A percentile compares a stretch with the other conserved stretches of the same genome.
Evolutionary conservation across 2,888 invertebrate species (phyloP).

Genomic region (Cabera pusaria): DNA sequence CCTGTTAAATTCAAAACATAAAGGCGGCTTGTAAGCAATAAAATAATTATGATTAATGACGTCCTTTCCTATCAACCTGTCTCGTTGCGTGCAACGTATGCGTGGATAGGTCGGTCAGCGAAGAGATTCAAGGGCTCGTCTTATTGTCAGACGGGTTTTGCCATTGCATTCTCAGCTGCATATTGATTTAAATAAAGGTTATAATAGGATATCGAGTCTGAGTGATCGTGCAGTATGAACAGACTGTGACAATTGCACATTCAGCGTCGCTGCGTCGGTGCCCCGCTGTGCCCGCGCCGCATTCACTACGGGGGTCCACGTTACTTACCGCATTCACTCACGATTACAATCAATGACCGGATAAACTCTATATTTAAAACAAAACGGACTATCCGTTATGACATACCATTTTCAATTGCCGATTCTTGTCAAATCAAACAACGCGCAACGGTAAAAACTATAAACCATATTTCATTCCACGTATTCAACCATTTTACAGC

Average conservation of each 20-base stretch:
- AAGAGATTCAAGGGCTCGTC: slow-evolving; percentile 7
- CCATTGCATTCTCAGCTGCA: slow-evolving; percentile 24
- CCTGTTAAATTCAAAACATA: slow-evolving; percentile 37
- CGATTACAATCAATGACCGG: slow-evolving; percentile 65
- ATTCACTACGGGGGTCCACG: slow-evolving; percentile 54
- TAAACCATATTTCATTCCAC: slow-evolving; percentile 26
- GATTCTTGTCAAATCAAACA: slow-evolving; percentile 37
- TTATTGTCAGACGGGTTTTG: slow-evolving; percentile 4
- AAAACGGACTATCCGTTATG: slow-evolving; percentile 42
- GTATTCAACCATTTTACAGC: slow-evolving; percentile 24
- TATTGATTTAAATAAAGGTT: slow-evolving; percentile 18
- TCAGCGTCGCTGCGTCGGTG: slow-evolving; percentile 47
- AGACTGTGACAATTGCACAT: slow-evolving; percentile 40
- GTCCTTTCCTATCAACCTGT: slow-evolving; percentile 51
- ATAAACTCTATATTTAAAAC: slow-evolving; percentile 56
- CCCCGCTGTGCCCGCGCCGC: slow-evolving; percentile 63
- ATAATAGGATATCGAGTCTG: slow-evolving; percentile 11
- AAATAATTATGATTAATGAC: slow-evolving; percentile 55
- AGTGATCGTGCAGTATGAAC: slow-evolving; percentile 21
- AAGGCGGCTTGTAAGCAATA: slow-evolving; percentile 42
- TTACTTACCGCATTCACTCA: slow-evolving; percentile 71
- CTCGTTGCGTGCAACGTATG: slow-evolving; percentile 33
- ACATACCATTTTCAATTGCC: slow-evolving; percentile 20
- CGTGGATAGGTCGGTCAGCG: slow-evolving; percentile 19
- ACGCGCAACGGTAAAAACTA: slow-evolving; percentile 32